Percentiles rank a stretch among this genome's conserved stretches.
Evolutionary conservation across 1,140 invertebrate species (phyloP).

Genomic region (Microvelia longipes): DNA sequence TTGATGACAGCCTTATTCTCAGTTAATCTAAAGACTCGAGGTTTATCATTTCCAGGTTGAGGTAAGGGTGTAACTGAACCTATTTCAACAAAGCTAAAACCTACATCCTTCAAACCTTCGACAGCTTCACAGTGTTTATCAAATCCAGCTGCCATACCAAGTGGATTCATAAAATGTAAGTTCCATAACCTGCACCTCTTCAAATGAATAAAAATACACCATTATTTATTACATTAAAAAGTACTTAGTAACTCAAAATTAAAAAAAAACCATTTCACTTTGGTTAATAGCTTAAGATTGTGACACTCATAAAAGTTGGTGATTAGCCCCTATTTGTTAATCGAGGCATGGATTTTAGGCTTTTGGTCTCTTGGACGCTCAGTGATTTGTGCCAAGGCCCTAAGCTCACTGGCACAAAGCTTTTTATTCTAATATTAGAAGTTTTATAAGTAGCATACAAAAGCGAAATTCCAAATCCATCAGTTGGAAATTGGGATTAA

Average conservation of each 20-base stretch:
- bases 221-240: conserved; percentile 9
- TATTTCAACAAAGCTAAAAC: conserved; percentile 93
- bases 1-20: conserved; percentile 88
- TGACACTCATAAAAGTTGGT: no score
- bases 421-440: no score
- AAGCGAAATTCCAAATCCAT: no score
- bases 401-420: no score
- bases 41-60: conserved; percentile 81
- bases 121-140: conserved; percentile 93
- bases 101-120: conserved; percentile 59
- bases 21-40: conserved; percentile 73
- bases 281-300: conserved; percentile 7
- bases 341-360: no score
- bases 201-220: conserved; percentile 15
- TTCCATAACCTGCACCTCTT: conserved; percentile 54
- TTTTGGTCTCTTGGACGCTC: no score
- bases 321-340: no score
- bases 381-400: no score
- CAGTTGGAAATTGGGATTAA: no score
- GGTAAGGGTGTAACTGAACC: conserved; percentile 88
- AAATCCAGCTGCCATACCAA: conserved; percentile 95
- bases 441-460: no score
- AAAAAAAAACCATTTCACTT: conserved; percentile 6
- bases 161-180: conserved; percentile 62
- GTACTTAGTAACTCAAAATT: conserved; percentile 16